These are phyloP conservation scores for Agrilus planipennis DNA, from an alignment of 1,140 invertebrate species.

Conservation along the genomic window DNA sequence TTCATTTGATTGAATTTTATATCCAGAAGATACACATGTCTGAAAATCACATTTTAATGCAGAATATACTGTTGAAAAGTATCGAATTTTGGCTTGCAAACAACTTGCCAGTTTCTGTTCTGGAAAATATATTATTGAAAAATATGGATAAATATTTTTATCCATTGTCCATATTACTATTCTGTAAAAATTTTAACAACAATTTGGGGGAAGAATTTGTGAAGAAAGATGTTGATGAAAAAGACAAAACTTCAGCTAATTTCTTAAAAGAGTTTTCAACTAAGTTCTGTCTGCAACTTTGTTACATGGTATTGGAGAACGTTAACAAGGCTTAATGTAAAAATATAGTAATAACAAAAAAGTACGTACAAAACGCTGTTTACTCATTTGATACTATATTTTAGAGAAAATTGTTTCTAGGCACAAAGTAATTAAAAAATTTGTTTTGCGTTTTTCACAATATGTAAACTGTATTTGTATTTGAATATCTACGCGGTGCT, in stretches of 20 bases:
- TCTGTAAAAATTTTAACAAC: conserved; percentile 35
- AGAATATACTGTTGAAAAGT: conserved; percentile 32
- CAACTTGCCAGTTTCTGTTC: conserved; percentile 31
- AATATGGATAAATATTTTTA: conserved; percentile 38
- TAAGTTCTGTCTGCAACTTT: conserved; percentile 33
- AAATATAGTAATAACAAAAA: conserved; percentile 1
- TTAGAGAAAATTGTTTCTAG: no score
- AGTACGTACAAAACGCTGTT: no score
- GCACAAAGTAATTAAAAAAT: no score
- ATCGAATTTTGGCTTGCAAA: conserved; percentile 37
- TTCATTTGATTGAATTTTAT: conserved; percentile 28
- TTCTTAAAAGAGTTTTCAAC: conserved; percentile 34
- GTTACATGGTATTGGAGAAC: conserved; percentile 34
- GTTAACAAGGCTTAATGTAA: conserved; percentile 28
- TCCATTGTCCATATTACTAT: conserved; percentile 35
- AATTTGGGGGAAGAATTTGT: conserved; percentile 23
- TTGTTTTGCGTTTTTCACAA: no score
- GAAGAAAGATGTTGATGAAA: conserved; percentile 16
- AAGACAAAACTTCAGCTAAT: conserved; percentile 24
- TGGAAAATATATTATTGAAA: conserved; percentile 35
- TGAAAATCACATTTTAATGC: conserved; percentile 34
- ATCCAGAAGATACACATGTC: conserved; percentile 28
- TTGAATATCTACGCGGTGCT: no score
- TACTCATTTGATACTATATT: no score
- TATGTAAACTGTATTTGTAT: no score